Evolutionary conservation across 2,888 invertebrate genomes (phyloP), one percentile per base, ranked within the genome.

Genomic region (Drosophila paranaensis): DNA sequence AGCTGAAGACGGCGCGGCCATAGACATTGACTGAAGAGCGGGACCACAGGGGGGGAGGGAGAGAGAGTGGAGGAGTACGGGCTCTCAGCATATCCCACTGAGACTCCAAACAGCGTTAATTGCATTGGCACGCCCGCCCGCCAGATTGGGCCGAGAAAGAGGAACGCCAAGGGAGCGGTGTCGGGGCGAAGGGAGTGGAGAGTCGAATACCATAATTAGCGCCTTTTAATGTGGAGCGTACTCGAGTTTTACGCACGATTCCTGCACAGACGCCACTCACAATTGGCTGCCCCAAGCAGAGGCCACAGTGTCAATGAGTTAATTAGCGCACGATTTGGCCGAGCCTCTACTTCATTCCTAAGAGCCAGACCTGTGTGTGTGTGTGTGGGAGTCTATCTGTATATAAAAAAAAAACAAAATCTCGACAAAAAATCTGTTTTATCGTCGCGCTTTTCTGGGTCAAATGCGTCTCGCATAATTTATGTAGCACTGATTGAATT

Each of bases 221-320:
- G 89, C 88, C 88, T 88, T 89, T 88, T 89, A 88, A 88, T 88
- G 84, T 86, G 84, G 86, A 89, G 88, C 89, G 81, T 80, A 83
- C 88, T 85, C 83, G 79, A 75, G 79, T 86, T 85, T 82, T 85
- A 87, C 87, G 87, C 87, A 87, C 87, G 87, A 87, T 87, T 87
- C 89, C 74, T 79, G 66, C 81, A 76, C 76, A 73, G 89, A 88
- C 89, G 87, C 85, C 85, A 86, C 88, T 73, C 68, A 64, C 35
- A 75, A 70, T 74, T 70, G 81, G 25, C 5, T 40, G 55, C 56
- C 51, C 63, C 39, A 58, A 45, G 50, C 63, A 39, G 65, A 74
- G 86, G 61, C 89, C 86, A 84, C 84, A 84, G 89, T 87, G 89
- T 87, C 86, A 87, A 87, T 87, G 87, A 87, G 86, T 87, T 87